Conservation (phyloP, 2,797 vertebrate genomes). For the Gila robusta region DNA sequence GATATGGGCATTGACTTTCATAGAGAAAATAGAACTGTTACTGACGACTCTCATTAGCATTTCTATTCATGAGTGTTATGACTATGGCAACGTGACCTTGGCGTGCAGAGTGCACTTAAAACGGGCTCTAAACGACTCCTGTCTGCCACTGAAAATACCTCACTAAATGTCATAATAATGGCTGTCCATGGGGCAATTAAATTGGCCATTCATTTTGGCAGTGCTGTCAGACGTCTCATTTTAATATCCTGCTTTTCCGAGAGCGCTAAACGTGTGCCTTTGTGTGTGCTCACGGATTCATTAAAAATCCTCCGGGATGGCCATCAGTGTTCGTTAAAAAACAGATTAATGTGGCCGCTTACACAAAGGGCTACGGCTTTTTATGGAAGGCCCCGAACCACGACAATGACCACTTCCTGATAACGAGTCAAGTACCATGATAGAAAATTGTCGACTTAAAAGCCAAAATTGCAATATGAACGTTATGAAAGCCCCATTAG, state of each 20-base stretch:
- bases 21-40: constrained; percentile 49
- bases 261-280: constrained; percentile 62
- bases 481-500: constrained; percentile 63
- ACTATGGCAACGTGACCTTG: constrained; percentile 66
- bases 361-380: constrained; percentile 65
- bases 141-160: constrained; percentile 67
- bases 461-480: constrained; percentile 61
- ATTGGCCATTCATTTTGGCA: constrained; percentile 64
- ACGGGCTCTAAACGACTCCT: constrained; percentile 66
- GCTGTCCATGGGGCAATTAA: constrained; percentile 68
- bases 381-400: constrained; percentile 58
- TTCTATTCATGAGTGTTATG: constrained; percentile 61
- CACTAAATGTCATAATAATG: constrained; percentile 72
- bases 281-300: constrained; percentile 65
- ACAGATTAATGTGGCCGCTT: constrained; percentile 66
- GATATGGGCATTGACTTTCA: constrained; percentile 51
- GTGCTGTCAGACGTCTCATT: constrained; percentile 66
- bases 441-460: constrained; percentile 61
- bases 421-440: constrained; percentile 61
- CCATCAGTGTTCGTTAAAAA: constrained; percentile 68
- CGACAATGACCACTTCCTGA: constrained; percentile 61
- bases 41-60: constrained; percentile 60
- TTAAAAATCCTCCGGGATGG: constrained; percentile 63
- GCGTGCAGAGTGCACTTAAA: constrained; percentile 57
- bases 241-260: constrained; percentile 65